Evolutionary conservation across 2,888 invertebrate genomes (phyloP), one percentile per base, ranked within the genome.

Genomic region (Polyploca ridens): DNA sequence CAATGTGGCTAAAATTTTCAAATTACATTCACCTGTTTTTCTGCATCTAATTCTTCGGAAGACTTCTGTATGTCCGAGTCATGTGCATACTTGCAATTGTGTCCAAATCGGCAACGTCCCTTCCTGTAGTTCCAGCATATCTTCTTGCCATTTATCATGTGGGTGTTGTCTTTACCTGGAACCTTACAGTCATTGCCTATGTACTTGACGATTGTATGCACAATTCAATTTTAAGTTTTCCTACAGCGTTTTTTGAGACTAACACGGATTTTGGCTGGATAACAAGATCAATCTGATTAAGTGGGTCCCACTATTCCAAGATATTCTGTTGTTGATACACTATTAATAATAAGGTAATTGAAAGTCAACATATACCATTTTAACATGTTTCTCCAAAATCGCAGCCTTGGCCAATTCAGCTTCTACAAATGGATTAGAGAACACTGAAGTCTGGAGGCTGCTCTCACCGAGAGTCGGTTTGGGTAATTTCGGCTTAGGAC

Each of bases 91-190:
- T 97, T 97, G 87, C 99, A 99, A 80, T 97, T 98, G 82, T 98
- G 97, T 0, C 98, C 98, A 90, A 98, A 98, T 63, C 98, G 95
- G 86, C 99, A 99, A 41, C 97, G 95, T 1, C 98, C 98, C 85
- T 98, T 98, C 49, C 98, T 95, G 85, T 98, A 98, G 90, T 98
- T 98, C 97, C 98, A 98, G 88, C 99, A 99, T 69, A 98, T 97
- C 85, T 97, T 97, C 80, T 97, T 97, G 0, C 98, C 98, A 84
- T 98, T 98, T 76, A 97, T 97, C 89, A 96, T 96, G 77, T 96
- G 95, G n/a, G 96, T 95, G 82, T 96, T 96, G 72, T 96, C 96
- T 85, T 96, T 96, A 71, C 93, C 95, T 95, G 85, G 95, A 95
- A 76, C 96, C 95, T 94, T 93, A 90, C 92, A 94, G 91, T 94